Percentiles rank a stretch among this genome's conserved stretches.
Evolutionary conservation across 2,888 invertebrate genomes (phyloP).

Genomic region (Cremastinae sp.): DNA sequence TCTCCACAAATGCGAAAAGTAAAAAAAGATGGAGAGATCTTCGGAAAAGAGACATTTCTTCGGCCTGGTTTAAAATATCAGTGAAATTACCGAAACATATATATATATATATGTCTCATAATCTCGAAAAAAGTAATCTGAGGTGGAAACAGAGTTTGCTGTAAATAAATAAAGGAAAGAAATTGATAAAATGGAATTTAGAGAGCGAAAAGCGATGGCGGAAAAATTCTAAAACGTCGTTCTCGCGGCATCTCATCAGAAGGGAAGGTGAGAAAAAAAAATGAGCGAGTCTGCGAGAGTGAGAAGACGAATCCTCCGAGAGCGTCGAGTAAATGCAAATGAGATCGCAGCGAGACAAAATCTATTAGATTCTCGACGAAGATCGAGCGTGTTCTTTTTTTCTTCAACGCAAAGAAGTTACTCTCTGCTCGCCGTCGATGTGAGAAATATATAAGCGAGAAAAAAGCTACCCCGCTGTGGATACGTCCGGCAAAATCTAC

Average conservation of each 20-base stretch:
- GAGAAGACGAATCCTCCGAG: background rate
- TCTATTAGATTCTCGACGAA: slow-evolving; percentile 59
- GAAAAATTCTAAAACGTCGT: slow-evolving; percentile 44
- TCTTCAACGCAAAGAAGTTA: slow-evolving; percentile 28
- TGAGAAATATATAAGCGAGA: slow-evolving; percentile 14
- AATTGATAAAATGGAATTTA: slow-evolving; percentile 11
- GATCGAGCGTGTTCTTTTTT: slow-evolving; percentile 44
- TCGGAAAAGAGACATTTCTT: background rate
- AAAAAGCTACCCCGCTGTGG: background rate
- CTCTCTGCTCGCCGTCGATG: slow-evolving; percentile 31
- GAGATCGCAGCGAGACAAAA: slow-evolving; percentile 62
- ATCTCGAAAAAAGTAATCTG: background rate
- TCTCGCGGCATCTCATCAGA: slow-evolving; percentile 52
- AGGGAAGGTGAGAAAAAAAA: slow-evolving; percentile 48
- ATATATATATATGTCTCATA: background rate
- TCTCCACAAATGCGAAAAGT: background rate
- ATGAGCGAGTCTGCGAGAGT: slow-evolving; percentile 4
- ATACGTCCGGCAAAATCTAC: slow-evolving; percentile 17
- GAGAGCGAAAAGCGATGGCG: slow-evolving; percentile 1
- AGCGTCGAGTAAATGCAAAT: slow-evolving; percentile 60
- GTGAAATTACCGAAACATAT: background rate
- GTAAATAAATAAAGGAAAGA: background rate
- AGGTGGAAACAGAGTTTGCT: background rate
- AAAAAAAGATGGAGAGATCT: slow-evolving; percentile 1
- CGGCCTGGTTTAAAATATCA: background rate